Conservation (phyloP, 2,113 vertebrate species). For the Prinia subflava region DNA sequence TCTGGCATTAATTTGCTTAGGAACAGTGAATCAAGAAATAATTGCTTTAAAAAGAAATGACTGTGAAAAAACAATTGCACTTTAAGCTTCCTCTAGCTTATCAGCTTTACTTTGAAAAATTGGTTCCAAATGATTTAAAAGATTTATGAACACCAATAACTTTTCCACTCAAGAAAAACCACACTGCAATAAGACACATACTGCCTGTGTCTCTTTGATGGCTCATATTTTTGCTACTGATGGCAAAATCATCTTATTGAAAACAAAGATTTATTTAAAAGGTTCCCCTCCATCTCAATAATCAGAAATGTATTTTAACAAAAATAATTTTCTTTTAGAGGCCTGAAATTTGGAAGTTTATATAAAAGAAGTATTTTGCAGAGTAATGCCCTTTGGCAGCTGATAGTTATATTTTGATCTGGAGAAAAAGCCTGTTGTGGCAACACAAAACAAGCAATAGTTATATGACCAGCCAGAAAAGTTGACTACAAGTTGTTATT, state of each 20-base stretch:
- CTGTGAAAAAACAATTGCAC: background rate
- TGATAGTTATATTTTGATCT: background rate
- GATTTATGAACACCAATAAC: background rate
- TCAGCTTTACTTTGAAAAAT: background rate
- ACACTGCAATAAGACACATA: background rate
- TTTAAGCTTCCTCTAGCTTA: background rate
- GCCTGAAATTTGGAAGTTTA: background rate
- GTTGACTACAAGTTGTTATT: background rate
- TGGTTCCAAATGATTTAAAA: background rate
- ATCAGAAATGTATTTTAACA: background rate
- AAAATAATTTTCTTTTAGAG: background rate
- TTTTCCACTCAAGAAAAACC: background rate
- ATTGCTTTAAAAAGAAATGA: background rate
- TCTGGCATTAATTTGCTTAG: background rate
- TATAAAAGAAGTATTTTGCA: background rate
- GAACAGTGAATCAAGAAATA: background rate
- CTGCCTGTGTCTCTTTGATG: background rate
- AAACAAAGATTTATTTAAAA: background rate
- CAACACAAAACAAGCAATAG: background rate
- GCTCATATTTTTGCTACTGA: background rate
- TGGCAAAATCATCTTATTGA: background rate
- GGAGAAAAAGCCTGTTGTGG: background rate
- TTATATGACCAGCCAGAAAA: background rate
- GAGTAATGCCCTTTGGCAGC: background rate
- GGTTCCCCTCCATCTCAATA: fast-evolving